Percentiles rank a stretch among this genome's conserved stretches.
phyloP scores from a whole-genome alignment of 1,140 invertebrate species.

The Grapholita molesta region DNA sequence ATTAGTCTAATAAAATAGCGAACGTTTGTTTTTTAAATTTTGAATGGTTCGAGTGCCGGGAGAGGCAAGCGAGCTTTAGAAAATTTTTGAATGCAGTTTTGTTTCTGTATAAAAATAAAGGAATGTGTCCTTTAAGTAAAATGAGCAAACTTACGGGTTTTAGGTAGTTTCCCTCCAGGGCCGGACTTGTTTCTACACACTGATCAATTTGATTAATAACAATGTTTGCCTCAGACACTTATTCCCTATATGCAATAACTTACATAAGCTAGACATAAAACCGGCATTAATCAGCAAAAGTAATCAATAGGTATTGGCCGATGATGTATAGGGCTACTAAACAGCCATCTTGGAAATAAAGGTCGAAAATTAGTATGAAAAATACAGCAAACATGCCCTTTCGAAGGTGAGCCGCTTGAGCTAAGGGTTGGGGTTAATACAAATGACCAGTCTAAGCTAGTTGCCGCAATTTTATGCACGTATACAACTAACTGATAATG shows the following conservation, averaged over 20 bases:
- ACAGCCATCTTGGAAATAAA: background rate
- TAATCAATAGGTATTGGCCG: slow-evolving; percentile 13
- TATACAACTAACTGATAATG: background rate
- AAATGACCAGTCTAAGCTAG: slow-evolving; percentile 6
- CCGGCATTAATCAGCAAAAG: background rate
- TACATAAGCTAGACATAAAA: background rate
- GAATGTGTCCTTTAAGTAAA: too few species aligned
- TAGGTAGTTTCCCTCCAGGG: too few species aligned
- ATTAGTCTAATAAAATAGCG: too few species aligned
- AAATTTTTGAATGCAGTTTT: too few species aligned
- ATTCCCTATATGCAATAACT: background rate
- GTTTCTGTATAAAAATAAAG: too few species aligned
- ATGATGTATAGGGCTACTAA: background rate
- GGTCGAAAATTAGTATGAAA: background rate
- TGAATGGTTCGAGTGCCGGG: too few species aligned
- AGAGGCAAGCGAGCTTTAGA: too few species aligned
- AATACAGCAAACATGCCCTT: background rate
- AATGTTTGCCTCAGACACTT: background rate
- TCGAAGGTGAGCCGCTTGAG: background rate
- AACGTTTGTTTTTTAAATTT: too few species aligned
- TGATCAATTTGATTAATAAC: background rate
- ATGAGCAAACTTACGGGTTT: too few species aligned
- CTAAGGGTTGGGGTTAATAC: background rate
- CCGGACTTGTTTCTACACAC: too few species aligned
- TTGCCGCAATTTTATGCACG: slow-evolving; percentile 1